Base-by-base conservation (phyloP, 2,888 invertebrate species). In the Drosophila rellima region DNA sequence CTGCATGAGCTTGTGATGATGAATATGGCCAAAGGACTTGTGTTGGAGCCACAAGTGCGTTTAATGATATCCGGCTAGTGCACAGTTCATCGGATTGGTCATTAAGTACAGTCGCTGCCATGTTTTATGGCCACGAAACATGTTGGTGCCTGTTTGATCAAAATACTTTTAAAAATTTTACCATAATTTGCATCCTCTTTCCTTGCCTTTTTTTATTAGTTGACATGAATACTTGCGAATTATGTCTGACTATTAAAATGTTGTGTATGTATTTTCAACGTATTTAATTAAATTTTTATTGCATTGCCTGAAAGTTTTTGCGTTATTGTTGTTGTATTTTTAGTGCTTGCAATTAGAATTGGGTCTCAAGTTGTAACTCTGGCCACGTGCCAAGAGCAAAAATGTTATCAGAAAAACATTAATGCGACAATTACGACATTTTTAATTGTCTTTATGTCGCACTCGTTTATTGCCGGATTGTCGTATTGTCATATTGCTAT, bases 351-450 rank as follows among this genome's bases (percentile, higher is more conserved):
- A 71, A 78, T 74, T 78, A 75, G 52, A 55, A 65, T 61, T 62
- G 62, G 56, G 56, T 52, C 47, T 39, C 17, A 44, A 51, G 60
- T 61, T 37, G 33, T 4, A 8, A 44, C n/a, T 10, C 80, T 71
- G 52, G 70, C 73, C 64, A 70, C 47, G 78, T 64, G 84, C 77
- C 78, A 50, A 56, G 35, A 55, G 63, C 67, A 67, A 69, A 75
- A 89, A 89, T 78, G 85, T 87, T 89, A 86, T 86, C 90, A 87
- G 89, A 89, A 89, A 86, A 78, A 87, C 85, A 86, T 86, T 86
- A 86, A 86, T 69, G 85, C 87, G 87, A 83, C 89, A 86, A 86
- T 86, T 90, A 86, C 85, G 89, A 89, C 87, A 80, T 64, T 86
- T 86, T 86, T 86, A 86, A 86, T 86, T 86, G 90, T 87, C 87